Evolutionary conservation across 2,888 invertebrate species (phyloP), one percentile per base, ranked within the genome.

Genomic region (Lycocerus yunnanus): DNA sequence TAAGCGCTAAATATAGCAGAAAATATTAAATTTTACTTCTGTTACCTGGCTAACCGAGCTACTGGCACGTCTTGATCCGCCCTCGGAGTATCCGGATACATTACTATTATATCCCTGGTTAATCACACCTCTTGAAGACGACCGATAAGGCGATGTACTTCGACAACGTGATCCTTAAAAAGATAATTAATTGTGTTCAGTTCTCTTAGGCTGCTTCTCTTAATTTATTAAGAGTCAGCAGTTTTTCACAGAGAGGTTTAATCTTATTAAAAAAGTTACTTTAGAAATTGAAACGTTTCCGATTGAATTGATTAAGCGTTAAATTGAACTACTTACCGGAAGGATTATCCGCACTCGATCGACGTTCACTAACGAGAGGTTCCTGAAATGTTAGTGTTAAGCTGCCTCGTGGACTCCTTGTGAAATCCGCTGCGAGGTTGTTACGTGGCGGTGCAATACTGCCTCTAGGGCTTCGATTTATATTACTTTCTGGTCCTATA

Each of bases 21-120:
- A 58, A 69, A 65, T 65, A 21, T 16, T 66, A 18, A 11, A n/a
- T 66, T 21, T 65, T 27, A 10, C 14, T 43, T n/a, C 16, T 24
- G 9, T 70, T 68, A 76, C 76, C 76, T 76, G 76, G 80, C 93
- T 93, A 16, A 93, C 93, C 21, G 92, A 93, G 83, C 92, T 93
- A 80, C 93, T 93, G 2, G 93, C 92, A 76, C 93, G 87, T 71
- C 93, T 88, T 0, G 92, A 93, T 0, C 91, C 91, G 0, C 88
- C 86, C 72, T 92, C 92, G 0, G 90, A 90, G 43, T 82, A 81
- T 71, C 81, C 84, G 70, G 89, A 87, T 18, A 0, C 83, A 78
- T 86, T 87, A 71, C 86, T 86, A 71, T 86, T 87, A 80, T 89
- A 89, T 74, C 88, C 88, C 73, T 87, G 83, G 81, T 88, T 89